Evolutionary conservation across 2,113 vertebrate genomes (phyloP), one percentile per base, ranked within the genome.

Genomic region (Noturus placidus): DNA sequence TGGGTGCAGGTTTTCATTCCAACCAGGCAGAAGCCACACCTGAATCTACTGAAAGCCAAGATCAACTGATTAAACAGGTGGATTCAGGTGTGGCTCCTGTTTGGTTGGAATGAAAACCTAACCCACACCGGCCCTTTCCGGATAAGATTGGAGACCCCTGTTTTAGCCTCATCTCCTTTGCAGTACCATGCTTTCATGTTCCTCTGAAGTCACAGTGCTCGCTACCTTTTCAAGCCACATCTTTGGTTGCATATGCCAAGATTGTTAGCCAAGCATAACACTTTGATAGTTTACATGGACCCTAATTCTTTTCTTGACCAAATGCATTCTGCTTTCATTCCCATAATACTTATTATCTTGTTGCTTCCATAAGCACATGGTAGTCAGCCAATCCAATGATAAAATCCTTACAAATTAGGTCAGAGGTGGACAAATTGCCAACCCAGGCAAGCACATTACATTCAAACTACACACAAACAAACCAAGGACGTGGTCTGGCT

Each of bases 91-190:
- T n/a, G n/a, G n/a, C n/a, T n/a, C n/a, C n/a, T n/a, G n/a, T n/a
- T n/a, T n/a, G n/a, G n/a, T n/a, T n/a, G n/a, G n/a, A n/a, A n/a
- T n/a, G n/a, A n/a, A n/a, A n/a, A n/a, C n/a, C n/a, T n/a, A n/a
- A n/a, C n/a, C n/a, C n/a, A n/a, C n/a, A n/a, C n/a, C n/a, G n/a
- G n/a, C n/a, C n/a, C n/a, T n/a, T n/a, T n/a, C n/a, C n/a, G n/a
- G n/a, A n/a, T n/a, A n/a, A n/a, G n/a, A n/a, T n/a, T n/a, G n/a
- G n/a, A n/a, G n/a, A n/a, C n/a, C n/a, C n/a, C n/a, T 78, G 22
- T 88, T 88, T 84, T 15, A 63, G 5, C 42, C 72, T 46, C 81
- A 65, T 77, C 42, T 83, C 33, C 27, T 52, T 83, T 22, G 22
- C 46, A 38, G 42, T 22, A 67, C 70, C 22, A 78, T 46, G n/a